Conservation (phyloP, 2,797 vertebrate genomes). For the Cercopithecus petaurista region DNA sequence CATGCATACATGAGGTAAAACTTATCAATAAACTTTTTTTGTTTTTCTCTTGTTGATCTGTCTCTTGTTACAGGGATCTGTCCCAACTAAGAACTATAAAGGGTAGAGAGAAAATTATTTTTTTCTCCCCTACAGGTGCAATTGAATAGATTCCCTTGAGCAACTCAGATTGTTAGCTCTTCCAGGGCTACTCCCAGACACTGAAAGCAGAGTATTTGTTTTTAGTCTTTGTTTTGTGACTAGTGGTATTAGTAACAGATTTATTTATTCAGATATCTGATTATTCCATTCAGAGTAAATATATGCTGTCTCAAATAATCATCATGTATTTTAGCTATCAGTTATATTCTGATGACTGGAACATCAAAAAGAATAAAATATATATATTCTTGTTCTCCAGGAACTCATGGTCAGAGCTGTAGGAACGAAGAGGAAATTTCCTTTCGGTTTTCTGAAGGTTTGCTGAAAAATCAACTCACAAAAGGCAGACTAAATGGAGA, state of each 20-base stretch:
- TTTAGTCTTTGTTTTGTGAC: neutral
- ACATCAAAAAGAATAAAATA: slow-evolving; percentile 17
- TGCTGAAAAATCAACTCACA: neutral
- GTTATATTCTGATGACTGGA: neutral
- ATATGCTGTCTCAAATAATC: neutral
- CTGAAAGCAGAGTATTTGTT: neutral
- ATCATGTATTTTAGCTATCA: slow-evolving; percentile 8
- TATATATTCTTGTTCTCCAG: neutral
- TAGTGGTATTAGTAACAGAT: neutral
- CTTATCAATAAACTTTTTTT: neutral
- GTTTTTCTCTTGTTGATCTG: neutral
- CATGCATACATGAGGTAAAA: neutral
- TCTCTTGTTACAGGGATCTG: neutral
- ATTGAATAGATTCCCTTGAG: neutral
- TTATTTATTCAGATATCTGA: neutral
- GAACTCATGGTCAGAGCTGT: neutral
- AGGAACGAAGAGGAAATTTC: neutral
- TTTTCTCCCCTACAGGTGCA: neutral
- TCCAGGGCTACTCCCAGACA: neutral
- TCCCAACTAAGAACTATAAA: neutral
- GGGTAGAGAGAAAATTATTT: neutral
- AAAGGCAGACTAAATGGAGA: neutral
- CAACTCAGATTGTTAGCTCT: neutral
- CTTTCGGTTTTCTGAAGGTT: neutral
- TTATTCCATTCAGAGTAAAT: neutral